Evolutionary conservation across 2,888 invertebrate genomes (phyloP).

Genomic region (Hypolimnas misippus): DNA sequence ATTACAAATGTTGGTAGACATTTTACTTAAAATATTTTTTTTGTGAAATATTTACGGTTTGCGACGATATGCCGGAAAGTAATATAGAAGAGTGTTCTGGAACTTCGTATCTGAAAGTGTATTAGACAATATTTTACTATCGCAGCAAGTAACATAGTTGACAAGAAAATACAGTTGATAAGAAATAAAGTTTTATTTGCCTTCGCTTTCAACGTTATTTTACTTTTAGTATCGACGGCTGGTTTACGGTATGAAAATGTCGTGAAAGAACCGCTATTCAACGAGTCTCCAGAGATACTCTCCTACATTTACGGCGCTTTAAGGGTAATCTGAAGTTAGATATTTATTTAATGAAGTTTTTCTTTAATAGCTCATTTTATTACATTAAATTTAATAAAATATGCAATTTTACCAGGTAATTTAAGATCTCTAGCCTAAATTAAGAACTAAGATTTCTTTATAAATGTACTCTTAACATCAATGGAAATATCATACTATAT

Average conservation of each 20-base stretch:
- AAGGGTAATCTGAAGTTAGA: neutral
- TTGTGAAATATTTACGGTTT: neutral
- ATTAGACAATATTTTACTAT: slow-evolving; percentile 7
- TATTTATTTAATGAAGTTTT: neutral
- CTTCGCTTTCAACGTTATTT: neutral
- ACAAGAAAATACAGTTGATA: slow-evolving; percentile 4
- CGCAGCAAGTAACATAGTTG: neutral
- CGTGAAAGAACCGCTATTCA: neutral
- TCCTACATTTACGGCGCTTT: neutral
- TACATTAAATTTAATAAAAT: too few relatives aligned
- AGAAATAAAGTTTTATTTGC: slow-evolving; percentile 4
- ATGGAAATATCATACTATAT: too few relatives aligned
- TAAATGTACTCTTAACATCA: too few relatives aligned
- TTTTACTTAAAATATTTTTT: too few relatives aligned
- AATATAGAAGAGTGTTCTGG: neutral
- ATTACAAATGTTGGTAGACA: too few relatives aligned
- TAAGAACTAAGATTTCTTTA: too few relatives aligned
- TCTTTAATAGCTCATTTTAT: neutral
- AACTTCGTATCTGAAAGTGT: slow-evolving; percentile 4
- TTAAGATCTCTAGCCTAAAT: too few relatives aligned
- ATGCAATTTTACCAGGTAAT: too few relatives aligned
- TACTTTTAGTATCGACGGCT: slow-evolving; percentile 2
- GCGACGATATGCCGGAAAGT: neutral
- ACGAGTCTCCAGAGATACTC: neutral
- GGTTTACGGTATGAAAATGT: neutral